Base-by-base conservation (phyloP, 2,888 invertebrate species). In the Nymphalis c-album region DNA sequence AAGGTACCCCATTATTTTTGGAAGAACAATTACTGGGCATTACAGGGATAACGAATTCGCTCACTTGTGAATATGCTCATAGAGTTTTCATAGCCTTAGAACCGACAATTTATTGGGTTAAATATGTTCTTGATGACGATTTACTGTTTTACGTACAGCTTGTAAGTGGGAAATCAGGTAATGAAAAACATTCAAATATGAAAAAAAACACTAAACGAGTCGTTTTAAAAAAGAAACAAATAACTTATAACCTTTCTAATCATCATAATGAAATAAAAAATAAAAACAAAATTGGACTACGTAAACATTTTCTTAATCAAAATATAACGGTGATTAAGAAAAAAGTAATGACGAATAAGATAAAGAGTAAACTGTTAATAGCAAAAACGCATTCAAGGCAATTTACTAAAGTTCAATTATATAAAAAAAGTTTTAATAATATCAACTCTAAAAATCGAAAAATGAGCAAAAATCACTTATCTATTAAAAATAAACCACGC, bases 1-100 rank as follows among this genome's bases (percentile, higher is more conserved):
- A 85, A 71, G 88, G 88, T 2, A 68, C 79, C 8, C 87, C 88
- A 2, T 73, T 87, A 22, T 69, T 87, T 22, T 67, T 84, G n/a
- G 72, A 79, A n/a, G 76, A 76, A 35, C 74, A 75, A 64, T 73
- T 87, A 61, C 63, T 84, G 47, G 70, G 73, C 7, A 63, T 75
- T 35, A 63, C 59, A 51, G 69, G 70, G 18, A 57, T 63, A 35
- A 63, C 66, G 22, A 68, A 64, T 31, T 60, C 60, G 10, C 50
- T 26, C 13, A 18, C 45, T 58, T 57, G 60, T 48, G 35, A 59
- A 40, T 60, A 66, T 63, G 55, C 26, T 45, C 46, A 67, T 18
- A 69, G 61, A 57, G 64, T 18, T 18, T 74, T 71, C 50, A 64
- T 73, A 47, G 63, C 70, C 6, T 8, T 74, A 5, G 26, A 51